Evolutionary conservation across 2,113 vertebrate species (phyloP).

Genomic region (Equus quagga): DNA sequence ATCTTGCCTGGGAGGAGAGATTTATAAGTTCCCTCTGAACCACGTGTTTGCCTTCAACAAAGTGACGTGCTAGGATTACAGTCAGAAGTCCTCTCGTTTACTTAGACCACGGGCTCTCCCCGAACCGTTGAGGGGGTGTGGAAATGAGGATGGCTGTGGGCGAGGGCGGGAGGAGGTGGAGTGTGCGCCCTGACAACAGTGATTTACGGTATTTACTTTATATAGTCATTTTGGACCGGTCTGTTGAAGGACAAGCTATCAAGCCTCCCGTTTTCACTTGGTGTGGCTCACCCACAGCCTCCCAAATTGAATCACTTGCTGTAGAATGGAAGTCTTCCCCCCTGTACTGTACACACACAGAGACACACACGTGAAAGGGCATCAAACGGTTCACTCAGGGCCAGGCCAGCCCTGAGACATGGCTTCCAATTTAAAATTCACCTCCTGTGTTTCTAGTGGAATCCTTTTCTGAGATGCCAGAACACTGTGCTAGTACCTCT

Average conservation of each 20-base stretch:
- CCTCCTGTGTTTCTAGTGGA: not conserved
- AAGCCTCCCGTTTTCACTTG: not conserved
- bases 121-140: slow-evolving; percentile 56
- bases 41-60: slow-evolving; percentile 89
- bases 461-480: not conserved
- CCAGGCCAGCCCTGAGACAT: not conserved
- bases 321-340: not conserved
- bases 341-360: not conserved
- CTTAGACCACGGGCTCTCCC: slow-evolving; percentile 57
- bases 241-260: slow-evolving; percentile 18
- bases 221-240: slow-evolving; percentile 18
- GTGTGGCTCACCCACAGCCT: not conserved
- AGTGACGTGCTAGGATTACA: slow-evolving; percentile 88
- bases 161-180: not conserved
- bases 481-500: not conserved
- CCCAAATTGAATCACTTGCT: not conserved
- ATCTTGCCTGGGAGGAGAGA: slow-evolving; percentile 85
- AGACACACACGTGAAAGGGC: not conserved
- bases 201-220: slow-evolving; percentile 61
- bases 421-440: not conserved
- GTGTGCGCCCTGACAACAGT: not conserved
- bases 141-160: not conserved
- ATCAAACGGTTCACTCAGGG: not conserved
- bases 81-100: slow-evolving; percentile 77
- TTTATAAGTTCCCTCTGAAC: slow-evolving; percentile 89